Percentiles rank a stretch among this genome's conserved stretches.
Conservation (phyloP, 2,113 vertebrate species). For the Pachycephala philippinensis region DNA sequence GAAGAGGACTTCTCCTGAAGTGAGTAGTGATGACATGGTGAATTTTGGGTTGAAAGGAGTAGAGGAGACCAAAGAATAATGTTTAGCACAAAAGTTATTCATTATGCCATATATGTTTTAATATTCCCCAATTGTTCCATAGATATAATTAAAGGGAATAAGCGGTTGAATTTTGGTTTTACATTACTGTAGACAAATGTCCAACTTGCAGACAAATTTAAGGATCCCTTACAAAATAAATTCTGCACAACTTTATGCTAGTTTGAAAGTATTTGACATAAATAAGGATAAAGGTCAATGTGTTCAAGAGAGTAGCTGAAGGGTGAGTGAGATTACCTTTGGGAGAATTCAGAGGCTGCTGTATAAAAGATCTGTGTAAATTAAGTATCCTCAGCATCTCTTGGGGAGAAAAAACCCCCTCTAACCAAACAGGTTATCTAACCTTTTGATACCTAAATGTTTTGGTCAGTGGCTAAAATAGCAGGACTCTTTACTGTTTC, state of each 20-base stretch:
- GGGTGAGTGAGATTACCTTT: neutral
- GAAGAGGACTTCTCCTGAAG: neutral
- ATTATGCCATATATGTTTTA: neutral
- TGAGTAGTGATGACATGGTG: neutral
- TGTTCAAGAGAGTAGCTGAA: neutral
- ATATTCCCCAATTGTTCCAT: neutral
- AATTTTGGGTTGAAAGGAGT: neutral
- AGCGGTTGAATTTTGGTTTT: neutral
- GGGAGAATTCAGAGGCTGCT: neutral
- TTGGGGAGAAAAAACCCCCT: accelerated
- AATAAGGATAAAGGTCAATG: neutral
- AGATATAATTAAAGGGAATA: neutral
- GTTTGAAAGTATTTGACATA: neutral
- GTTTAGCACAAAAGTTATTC: neutral
- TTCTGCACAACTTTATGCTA: neutral
- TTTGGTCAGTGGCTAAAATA: neutral
- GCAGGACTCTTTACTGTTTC: neutral
- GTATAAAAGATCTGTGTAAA: neutral
- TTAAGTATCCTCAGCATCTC: neutral
- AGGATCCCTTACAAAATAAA: neutral
- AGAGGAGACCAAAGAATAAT: neutral
- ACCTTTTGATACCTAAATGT: neutral
- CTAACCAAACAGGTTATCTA: neutral
- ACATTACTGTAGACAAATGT: neutral
- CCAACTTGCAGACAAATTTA: neutral